A percentile compares a stretch with the other conserved stretches of the same genome.
Conservation (phyloP, 2,797 vertebrate species). For the Allobates femoralis region DNA sequence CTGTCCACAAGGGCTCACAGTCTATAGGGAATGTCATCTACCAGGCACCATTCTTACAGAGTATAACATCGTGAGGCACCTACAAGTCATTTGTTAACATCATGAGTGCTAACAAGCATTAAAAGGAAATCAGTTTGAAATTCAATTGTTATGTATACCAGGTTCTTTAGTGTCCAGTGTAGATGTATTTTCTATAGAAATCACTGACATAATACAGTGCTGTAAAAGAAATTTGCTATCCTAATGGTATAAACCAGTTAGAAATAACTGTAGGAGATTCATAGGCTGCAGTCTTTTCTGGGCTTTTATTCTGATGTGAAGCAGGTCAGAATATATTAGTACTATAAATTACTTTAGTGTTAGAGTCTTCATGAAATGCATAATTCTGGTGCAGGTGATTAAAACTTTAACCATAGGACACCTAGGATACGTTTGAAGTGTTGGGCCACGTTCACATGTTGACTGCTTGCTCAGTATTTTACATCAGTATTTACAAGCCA, state of each 20-base stretch:
- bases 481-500: too few species aligned
- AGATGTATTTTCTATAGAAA: not conserved
- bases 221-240: not conserved
- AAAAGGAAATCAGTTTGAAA: not conserved
- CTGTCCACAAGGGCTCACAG: too few species aligned
- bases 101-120: not conserved
- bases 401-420: too few species aligned
- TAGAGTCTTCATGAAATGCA: too few species aligned
- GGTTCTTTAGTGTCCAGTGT: not conserved
- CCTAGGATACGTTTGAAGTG: too few species aligned
- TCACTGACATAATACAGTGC: not conserved
- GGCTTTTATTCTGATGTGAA: not conserved
- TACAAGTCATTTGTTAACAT: not conserved
- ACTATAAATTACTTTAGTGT: too few species aligned
- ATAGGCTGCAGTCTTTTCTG: not conserved
- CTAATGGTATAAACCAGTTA: not conserved
- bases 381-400: too few species aligned
- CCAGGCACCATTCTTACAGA: not conserved
- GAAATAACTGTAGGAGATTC: not conserved
- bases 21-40: not conserved
- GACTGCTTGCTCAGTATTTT: too few species aligned
- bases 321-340: too few species aligned
- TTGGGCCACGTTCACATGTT: too few species aligned
- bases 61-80: not conserved
- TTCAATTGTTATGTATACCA: not conserved